Conservation (phyloP, 2,888 invertebrate species). For the Mesorhabditis sp. region DNA sequence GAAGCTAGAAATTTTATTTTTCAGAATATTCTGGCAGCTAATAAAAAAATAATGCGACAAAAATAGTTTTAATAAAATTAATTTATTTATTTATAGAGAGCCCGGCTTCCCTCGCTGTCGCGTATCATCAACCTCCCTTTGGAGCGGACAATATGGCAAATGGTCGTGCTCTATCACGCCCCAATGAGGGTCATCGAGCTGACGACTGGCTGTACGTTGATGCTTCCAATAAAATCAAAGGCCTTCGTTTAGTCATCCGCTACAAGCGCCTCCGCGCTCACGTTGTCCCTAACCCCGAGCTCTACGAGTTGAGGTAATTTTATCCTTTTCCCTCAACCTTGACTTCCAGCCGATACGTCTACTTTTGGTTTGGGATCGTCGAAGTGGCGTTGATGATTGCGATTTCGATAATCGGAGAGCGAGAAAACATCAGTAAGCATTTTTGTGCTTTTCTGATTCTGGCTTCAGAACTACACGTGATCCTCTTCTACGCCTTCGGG, state of each 20-base stretch:
- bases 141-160: slow-evolving; percentile 1
- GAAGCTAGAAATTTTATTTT: no score
- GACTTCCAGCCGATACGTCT: background rate
- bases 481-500: slow-evolving; percentile 4
- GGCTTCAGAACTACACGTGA: background rate
- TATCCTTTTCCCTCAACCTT: no score
- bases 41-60: background rate
- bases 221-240: background rate
- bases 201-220: slow-evolving; percentile 1
- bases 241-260: background rate
- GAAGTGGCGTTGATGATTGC: background rate
- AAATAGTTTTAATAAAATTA: background rate
- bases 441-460: background rate
- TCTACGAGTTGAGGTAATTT: background rate
- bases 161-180: background rate
- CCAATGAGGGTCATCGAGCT: slow-evolving; percentile 5
- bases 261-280: background rate
- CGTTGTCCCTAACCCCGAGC: background rate
- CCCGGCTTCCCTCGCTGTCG: background rate
- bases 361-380: background rate
- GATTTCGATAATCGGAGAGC: background rate
- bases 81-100: slow-evolving; percentile 1
- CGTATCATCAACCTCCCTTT: background rate
- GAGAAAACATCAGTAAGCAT: slow-evolving; percentile 6
- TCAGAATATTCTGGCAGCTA: background rate